Base-by-base conservation (phyloP, 2,797 vertebrate genomes). In the Cossypha polioptera region DNA sequence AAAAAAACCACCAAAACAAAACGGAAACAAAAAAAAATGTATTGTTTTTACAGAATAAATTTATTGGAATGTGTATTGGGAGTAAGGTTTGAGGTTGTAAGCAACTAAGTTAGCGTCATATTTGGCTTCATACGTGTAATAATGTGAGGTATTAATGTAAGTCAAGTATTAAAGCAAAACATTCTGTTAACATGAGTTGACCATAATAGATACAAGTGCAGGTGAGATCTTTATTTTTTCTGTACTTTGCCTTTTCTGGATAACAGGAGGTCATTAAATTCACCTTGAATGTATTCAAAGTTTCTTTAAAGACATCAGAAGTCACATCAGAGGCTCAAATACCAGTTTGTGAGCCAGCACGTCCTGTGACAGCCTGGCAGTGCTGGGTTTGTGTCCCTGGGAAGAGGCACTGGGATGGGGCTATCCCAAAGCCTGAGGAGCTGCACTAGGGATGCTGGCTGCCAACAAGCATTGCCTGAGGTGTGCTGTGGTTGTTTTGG, bases 21-120 rank as follows among this genome's bases (percentile, higher is more conserved):
- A 81, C 72, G 89, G n/a, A 98, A 96, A 95, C 94, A 97, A 98
- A 98, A 98, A 98, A 98, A 98, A 98, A 97, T 97, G 99, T 98
- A 99, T 98, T 99, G 99, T 99, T 99, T 99, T 99, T 99, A 98
- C 98, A 98, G 98, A 99, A 99, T 99, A 99, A 99, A 99, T 98
- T 98, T 97, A 98, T 98, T 98, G 98, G 99, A 99, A 99, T 99
- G 98, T 98, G 97, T 98, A 97, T 97, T 94, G 96, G 97, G 98
- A 98, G 97, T 98, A 98, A 98, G 98, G 95, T 97, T 98, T 97
- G 97, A 98, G 98, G 97, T 97, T 98, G 97, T 98, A 97, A 98
- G 97, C 97, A 97, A 96, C 96, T 95, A 97, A 97, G 98, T 97
- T 97, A 97, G 98, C 97, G 97, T 98, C 96, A 97, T 97, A 98